Percentiles rank a stretch among this genome's conserved stretches.
These are phyloP conservation scores for Cyanocitta stelleri DNA, from an alignment of 2,113 vertebrate species.

Conservation along the genomic window DNA sequence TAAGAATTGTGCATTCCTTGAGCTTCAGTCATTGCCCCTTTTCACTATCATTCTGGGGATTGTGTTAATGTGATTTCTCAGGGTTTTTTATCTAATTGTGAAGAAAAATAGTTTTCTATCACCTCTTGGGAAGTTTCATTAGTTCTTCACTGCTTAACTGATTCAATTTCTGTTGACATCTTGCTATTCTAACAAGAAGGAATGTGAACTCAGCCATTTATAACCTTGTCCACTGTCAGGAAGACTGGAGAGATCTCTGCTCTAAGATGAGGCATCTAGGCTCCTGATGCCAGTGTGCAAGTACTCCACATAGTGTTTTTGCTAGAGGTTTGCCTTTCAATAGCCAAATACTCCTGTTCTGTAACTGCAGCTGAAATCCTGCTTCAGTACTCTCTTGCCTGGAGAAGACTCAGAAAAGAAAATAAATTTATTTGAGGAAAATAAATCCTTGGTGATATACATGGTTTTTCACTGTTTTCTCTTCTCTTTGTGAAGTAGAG, in stretches of 20 bases:
- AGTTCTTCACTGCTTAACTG: neutral
- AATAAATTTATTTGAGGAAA: neutral
- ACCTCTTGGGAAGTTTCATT: neutral
- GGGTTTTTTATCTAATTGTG: neutral
- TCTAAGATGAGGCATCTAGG: neutral
- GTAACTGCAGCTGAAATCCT: neutral
- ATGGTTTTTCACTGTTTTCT: neutral
- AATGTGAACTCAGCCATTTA: neutral
- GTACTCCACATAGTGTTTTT: neutral
- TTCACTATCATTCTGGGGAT: neutral
- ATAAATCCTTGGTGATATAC: neutral
- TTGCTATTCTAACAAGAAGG: neutral
- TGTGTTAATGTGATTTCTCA: neutral
- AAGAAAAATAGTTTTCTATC: neutral
- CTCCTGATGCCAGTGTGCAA: neutral
- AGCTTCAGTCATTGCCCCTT: neutral
- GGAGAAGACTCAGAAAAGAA: neutral
- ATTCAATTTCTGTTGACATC: neutral
- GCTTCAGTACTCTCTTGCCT: neutral
- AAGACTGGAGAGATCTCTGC: neutral
- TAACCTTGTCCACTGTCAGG: neutral
- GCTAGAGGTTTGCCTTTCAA: neutral
- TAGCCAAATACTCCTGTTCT: neutral
- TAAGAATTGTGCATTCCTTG: neutral
- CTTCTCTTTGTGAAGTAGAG: neutral